phyloP scores from a whole-genome alignment of 2,113 vertebrate species.

The Vidua chalybeata region DNA sequence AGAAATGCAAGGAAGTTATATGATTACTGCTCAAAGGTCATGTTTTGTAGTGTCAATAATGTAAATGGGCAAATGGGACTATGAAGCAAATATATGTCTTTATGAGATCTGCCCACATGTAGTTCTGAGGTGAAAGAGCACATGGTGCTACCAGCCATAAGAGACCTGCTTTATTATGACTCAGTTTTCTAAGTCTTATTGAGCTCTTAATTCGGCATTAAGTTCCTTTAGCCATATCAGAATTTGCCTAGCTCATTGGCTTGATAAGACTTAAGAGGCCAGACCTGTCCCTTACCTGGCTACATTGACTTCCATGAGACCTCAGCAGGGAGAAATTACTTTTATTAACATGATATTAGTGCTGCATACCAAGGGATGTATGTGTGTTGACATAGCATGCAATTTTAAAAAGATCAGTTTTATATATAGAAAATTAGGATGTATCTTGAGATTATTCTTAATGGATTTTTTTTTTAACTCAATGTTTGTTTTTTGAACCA shows the following conservation, averaged over 20 bases:
- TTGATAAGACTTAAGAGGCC: neutral
- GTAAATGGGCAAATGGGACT: constrained; percentile 5
- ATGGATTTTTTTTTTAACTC: neutral
- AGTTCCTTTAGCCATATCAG: neutral
- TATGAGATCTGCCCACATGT: neutral
- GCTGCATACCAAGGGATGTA: neutral
- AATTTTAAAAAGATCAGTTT: neutral
- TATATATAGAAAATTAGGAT: neutral
- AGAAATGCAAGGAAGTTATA: neutral
- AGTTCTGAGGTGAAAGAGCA: constrained; percentile 23
- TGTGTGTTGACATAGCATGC: neutral
- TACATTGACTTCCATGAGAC: neutral
- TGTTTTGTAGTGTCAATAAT: neutral
- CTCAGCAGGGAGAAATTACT: neutral
- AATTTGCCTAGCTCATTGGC: constrained; percentile 34
- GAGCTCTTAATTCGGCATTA: constrained; percentile 20
- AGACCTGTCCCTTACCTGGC: neutral
- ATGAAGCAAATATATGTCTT: neutral
- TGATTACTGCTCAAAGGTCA: neutral
- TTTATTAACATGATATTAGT: neutral
- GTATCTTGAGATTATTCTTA: neutral
- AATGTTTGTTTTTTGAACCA: neutral
- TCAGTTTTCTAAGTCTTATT: neutral
- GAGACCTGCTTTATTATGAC: neutral
- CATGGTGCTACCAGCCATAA: neutral